These are phyloP conservation scores for Rousettus madagascariensis DNA, from an alignment of 2,797 vertebrate species.

Conservation along the genomic window DNA sequence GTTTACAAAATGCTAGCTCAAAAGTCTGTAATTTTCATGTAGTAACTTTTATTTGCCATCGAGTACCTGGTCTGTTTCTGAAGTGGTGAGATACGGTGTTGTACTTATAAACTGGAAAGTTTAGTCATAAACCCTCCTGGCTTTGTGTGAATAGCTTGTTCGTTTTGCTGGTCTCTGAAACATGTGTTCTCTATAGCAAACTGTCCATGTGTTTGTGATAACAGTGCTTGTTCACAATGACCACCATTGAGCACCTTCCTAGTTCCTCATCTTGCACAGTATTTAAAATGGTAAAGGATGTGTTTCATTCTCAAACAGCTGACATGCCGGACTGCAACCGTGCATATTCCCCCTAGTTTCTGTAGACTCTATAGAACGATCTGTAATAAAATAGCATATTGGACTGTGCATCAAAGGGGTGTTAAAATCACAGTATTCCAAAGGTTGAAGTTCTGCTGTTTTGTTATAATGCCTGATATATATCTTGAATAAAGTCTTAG, in stretches of 20 bases:
- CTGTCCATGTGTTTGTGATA: constrained; percentile 56
- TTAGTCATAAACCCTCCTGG: not conserved
- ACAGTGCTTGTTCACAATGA: constrained; percentile 36
- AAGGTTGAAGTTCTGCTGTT: constrained; percentile 82
- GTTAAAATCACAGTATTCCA: constrained; percentile 79
- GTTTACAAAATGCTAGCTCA: constrained; percentile 69
- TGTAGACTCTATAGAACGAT: constrained; percentile 56
- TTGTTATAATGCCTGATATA: constrained; percentile 83
- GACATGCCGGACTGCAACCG: constrained; percentile 23
- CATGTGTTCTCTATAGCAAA: not conserved
- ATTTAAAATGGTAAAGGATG: constrained; percentile 64
- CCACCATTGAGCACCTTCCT: constrained; percentile 23
- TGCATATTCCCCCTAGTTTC: constrained; percentile 69
- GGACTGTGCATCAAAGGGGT: constrained; percentile 56
- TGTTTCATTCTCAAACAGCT: not conserved
- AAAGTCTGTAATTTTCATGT: not conserved
- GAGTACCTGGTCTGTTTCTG: not conserved
- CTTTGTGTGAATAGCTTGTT: constrained; percentile 68
- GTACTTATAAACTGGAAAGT: constrained; percentile 8
- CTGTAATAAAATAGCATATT: constrained; percentile 60
- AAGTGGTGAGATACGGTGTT: not conserved
- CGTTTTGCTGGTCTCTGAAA: constrained; percentile 50
- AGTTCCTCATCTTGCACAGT: constrained; percentile 56
- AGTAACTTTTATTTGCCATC: not conserved
- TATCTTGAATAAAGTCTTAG: constrained; percentile 87